Evolutionary conservation across 92 coral and sea anemone species (phyloP), one percentile per base, ranked within the genome.

Genomic region (Actinernus sp.): DNA sequence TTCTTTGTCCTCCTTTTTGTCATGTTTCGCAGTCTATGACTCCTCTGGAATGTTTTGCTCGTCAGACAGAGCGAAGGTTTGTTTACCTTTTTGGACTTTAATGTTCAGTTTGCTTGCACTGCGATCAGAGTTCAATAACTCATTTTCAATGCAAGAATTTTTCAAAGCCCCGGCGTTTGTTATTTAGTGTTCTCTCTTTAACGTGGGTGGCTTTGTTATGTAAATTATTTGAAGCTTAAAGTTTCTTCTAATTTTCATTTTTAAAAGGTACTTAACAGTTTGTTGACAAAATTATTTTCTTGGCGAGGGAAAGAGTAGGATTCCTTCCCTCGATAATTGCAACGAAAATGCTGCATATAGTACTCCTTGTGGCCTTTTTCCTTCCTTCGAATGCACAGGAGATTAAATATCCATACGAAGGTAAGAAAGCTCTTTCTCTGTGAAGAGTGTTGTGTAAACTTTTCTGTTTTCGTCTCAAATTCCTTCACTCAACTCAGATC

Each of bases 31-130:
- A 6, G 41, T 14, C 41, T 34, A 34, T 34, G 41, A 34, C 41
- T 34, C 14, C 41, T 14, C 41, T 34, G 41, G 41, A 34, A 34
- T 34, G 41, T 14, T 34, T n/a, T n/a, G n/a, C n/a, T 7, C 26
- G 8, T 23, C 38, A 34, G 30, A 9, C 37, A 37, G 16, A 41
- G 45, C 56, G 10, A 51, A 47, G 31, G 58, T 81, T 69, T 72
- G 75, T 72, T 72, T 73, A 72, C 75, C 22, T 44, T 39, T 21
- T 66, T 26, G 37, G 19, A 28, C 31, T 52, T 78, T 70, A 48
- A 61, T 56, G 63, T 21, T 14, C 26, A 1, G n/a, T 45, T 41
- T 62, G 69, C 55, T 62, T 45, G 31, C 69, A 17, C 26, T 8
- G 11, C 30, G 47, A 45, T 41, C 46, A 41, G 26, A 9, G 16